Evolutionary conservation across 2,113 vertebrate genomes (phyloP).

Genomic region (Ivindomyrus marchei): DNA sequence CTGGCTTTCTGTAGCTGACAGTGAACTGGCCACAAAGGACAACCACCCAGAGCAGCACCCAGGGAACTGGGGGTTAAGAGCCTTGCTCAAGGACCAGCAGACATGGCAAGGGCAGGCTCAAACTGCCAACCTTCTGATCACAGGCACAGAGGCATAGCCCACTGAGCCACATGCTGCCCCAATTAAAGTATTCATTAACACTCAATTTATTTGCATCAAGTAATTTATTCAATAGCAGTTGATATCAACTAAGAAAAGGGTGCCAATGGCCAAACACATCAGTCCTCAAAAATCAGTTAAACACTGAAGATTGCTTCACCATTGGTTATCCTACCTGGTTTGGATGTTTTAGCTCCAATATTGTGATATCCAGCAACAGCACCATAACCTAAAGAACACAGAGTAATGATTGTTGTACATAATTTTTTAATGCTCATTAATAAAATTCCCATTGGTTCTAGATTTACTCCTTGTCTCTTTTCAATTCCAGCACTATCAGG

Average conservation of each 20-base stretch:
- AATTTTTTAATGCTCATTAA: not conserved
- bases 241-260: not conserved
- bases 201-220: not conserved
- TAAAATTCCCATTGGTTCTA: not conserved
- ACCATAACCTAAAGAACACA: slow-evolving; percentile 28
- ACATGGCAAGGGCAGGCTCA: too few species aligned
- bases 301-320: not conserved
- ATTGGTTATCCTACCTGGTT: slow-evolving; percentile 42
- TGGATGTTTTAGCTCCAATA: slow-evolving; percentile 34
- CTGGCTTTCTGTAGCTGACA: too few species aligned
- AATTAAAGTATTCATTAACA: not conserved
- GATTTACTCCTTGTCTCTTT: not conserved
- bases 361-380: slow-evolving; percentile 27
- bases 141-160: too few species aligned
- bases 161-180: too few species aligned
- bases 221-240: not conserved
- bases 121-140: too few species aligned
- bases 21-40: too few species aligned
- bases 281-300: not conserved
- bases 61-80: too few species aligned
- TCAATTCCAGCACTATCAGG: not conserved
- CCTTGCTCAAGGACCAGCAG: too few species aligned
- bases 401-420: not conserved
- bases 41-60: too few species aligned
- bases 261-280: not conserved